Evolutionary conservation across 2,113 vertebrate species (phyloP).

Genomic region (Toxotes jaculatrix): DNA sequence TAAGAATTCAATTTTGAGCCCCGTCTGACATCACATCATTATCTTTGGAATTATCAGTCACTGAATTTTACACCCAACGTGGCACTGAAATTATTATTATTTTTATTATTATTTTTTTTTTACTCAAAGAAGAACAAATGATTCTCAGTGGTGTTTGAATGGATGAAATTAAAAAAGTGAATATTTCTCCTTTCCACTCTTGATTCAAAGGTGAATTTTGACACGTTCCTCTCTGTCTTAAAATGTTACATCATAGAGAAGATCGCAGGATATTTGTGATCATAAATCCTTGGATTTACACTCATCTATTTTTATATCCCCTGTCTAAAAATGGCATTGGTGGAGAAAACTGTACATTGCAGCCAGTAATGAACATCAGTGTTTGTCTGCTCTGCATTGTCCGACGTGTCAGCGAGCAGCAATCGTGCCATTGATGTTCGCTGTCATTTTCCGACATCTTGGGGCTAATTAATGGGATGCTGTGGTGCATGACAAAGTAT

Average conservation of each 20-base stretch:
- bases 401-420: conserved; percentile 43
- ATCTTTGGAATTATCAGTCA: conserved; percentile 58
- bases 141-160: conserved; percentile 15
- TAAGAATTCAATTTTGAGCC: conserved; percentile 54
- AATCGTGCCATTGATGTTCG: conserved; percentile 46
- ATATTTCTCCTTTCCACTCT: background rate
- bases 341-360: conserved; percentile 14
- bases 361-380: conserved; percentile 36
- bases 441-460: conserved; percentile 62
- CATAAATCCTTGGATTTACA: background rate
- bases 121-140: background rate
- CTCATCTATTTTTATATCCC: background rate
- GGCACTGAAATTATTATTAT: conserved; percentile 40
- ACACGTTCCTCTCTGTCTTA: background rate
- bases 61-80: conserved; percentile 15
- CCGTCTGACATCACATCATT: conserved; percentile 60
- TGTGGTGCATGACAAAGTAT: conserved; percentile 66
- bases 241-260: background rate
- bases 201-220: background rate
- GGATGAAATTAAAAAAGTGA: background rate
- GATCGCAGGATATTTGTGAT: background rate
- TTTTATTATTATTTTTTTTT: background rate
- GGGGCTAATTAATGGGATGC: conserved; percentile 70
- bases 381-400: conserved; percentile 16
- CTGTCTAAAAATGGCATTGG: background rate